Conservation (phyloP, 2,797 vertebrate genomes). For the Eurystomus glaucurus region DNA sequence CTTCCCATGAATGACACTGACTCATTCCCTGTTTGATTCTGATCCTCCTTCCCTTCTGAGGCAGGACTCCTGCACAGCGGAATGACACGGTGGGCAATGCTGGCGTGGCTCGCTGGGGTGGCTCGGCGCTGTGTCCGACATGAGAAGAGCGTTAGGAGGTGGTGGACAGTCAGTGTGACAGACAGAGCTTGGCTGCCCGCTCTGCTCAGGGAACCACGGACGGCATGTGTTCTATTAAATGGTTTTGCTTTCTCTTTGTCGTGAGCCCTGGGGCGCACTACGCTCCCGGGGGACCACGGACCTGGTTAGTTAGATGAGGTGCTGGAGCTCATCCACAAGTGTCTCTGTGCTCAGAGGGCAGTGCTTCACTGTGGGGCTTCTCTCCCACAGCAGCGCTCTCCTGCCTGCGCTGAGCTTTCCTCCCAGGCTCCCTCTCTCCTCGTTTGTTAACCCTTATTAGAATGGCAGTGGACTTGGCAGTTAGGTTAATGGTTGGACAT, state of each 20-base stretch:
- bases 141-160: not conserved
- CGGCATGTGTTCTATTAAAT: not conserved
- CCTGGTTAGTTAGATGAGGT: not conserved
- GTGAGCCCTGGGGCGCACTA: not conserved
- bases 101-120: not conserved
- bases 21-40: not conserved
- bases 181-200: not conserved
- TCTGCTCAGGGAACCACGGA: not conserved
- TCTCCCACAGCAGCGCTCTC: not conserved
- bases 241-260: not conserved
- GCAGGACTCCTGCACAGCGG: not conserved
- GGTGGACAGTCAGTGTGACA: not conserved
- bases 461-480: not conserved
- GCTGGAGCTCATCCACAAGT: not conserved
- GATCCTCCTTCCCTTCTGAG: not conserved
- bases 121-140: not conserved
- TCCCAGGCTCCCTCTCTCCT: not conserved
- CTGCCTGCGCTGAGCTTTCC: not conserved
- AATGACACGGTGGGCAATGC: not conserved
- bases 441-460: conserved; percentile 10
- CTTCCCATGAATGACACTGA: not conserved
- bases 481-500: no score
- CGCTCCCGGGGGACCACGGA: not conserved
- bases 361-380: no score
- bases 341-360: not conserved